A percentile compares a stretch with the other conserved stretches of the same genome.
Evolutionary conservation across 2,113 vertebrate species (phyloP).

Genomic region (Spheniscus mendiculus): DNA sequence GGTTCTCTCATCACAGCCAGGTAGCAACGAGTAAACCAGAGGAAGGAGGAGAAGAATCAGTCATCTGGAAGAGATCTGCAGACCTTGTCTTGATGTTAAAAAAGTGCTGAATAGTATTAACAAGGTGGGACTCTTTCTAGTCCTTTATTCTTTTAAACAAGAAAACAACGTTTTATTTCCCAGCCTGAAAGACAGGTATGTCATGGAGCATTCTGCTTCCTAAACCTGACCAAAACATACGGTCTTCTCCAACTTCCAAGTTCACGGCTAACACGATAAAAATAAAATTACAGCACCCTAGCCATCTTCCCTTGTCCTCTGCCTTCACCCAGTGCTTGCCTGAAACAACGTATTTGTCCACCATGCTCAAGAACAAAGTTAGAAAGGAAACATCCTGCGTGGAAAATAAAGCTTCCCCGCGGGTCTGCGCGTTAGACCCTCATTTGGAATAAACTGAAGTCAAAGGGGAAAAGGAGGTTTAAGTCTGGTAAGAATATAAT

Average conservation of each 20-base stretch:
- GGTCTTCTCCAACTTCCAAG: not conserved
- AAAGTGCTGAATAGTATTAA: not conserved
- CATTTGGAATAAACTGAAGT: not conserved
- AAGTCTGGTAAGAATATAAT: not conserved
- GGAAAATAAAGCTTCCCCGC: not conserved
- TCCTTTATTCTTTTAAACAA: not conserved
- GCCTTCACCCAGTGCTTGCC: not conserved
- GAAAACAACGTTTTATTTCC: not conserved
- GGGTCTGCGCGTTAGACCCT: not conserved
- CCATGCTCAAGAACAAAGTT: not conserved
- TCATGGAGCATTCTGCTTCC: not conserved
- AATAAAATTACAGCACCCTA: not conserved
- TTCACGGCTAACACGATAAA: not conserved
- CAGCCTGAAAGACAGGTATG: slow-evolving; percentile 8
- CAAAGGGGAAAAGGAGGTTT: not conserved
- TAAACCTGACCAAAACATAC: not conserved
- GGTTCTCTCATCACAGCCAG: not conserved
- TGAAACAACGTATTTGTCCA: not conserved
- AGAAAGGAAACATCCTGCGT: not conserved
- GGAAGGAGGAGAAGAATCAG: not conserved
- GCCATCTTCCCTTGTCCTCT: not conserved
- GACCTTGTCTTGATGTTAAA: not conserved
- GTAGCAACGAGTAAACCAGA: slow-evolving; percentile 42
- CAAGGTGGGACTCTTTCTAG: not conserved
- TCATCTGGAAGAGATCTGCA: slow-evolving; percentile 46